Conservation (phyloP, 2,888 invertebrate genomes). For the Morinoia aosen region DNA sequence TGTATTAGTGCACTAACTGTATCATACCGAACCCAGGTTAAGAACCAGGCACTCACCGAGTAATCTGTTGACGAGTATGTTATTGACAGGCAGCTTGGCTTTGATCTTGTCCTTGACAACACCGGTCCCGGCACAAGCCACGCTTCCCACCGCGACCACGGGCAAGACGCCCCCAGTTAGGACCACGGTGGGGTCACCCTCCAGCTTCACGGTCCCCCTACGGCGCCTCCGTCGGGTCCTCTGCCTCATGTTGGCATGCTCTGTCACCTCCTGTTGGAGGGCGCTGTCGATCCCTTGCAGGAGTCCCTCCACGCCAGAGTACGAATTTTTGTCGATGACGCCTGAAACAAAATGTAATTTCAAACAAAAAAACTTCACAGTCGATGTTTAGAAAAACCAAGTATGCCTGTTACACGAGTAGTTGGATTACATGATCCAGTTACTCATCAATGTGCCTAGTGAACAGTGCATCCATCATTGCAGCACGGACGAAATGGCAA, state of each 20-base stretch:
- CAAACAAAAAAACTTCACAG: too few relatives aligned
- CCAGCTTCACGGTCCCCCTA: conserved; percentile 60
- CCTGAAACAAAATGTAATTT: background rate
- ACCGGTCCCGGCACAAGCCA: background rate
- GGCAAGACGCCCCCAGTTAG: conserved; percentile 55
- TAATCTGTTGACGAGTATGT: conserved; percentile 35
- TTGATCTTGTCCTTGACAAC: conserved; percentile 62
- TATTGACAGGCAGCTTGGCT: conserved; percentile 47
- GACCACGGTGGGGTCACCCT: conserved; percentile 57
- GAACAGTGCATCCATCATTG: too few relatives aligned
- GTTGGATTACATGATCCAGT: too few relatives aligned
- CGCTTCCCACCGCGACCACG: conserved; percentile 40
- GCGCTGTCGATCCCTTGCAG: conserved; percentile 64
- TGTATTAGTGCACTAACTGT: too few relatives aligned
- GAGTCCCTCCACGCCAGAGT: conserved; percentile 61
- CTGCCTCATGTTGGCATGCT: conserved; percentile 56
- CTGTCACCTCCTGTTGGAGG: conserved; percentile 61
- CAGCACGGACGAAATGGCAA: too few relatives aligned
- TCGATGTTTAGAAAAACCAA: too few relatives aligned
- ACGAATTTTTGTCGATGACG: conserved; percentile 67
- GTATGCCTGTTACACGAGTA: too few relatives aligned
- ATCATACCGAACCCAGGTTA: too few relatives aligned
- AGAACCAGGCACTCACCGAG: conserved; percentile 40
- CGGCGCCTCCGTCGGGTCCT: conserved; percentile 60
- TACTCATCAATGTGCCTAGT: too few relatives aligned